A percentile compares a stretch with the other conserved stretches of the same genome.
phyloP scores from a whole-genome alignment of 2,888 invertebrate genomes.

The Drosophila suboccidentalis region DNA sequence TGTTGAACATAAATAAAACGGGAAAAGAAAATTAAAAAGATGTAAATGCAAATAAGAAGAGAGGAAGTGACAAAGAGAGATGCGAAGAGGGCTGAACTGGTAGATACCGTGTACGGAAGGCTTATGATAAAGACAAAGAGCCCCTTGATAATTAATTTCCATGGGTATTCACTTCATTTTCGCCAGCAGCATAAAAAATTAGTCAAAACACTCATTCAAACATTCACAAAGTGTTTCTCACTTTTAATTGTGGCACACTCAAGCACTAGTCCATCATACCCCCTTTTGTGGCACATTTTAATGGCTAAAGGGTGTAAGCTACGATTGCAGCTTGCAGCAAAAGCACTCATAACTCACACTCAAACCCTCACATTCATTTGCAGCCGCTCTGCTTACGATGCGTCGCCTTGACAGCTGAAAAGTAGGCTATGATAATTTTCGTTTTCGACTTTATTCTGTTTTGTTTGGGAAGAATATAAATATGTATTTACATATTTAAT shows the following conservation, averaged over 20 bases:
- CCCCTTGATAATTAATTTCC: background rate
- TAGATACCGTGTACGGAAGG: background rate
- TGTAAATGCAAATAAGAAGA: background rate
- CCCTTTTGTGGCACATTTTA: background rate
- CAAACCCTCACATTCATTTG: slow-evolving; percentile 31
- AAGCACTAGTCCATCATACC: background rate
- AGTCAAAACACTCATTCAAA: background rate
- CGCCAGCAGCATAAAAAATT: background rate
- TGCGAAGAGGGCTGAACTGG: background rate
- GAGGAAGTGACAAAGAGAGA: background rate
- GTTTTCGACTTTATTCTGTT: slow-evolving; percentile 32
- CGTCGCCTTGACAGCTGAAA: slow-evolving; percentile 60
- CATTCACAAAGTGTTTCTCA: background rate
- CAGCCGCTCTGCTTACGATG: background rate
- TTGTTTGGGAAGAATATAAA: slow-evolving; percentile 28
- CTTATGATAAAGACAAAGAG: background rate
- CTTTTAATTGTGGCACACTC: background rate
- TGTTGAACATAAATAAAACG: slow-evolving; percentile 34
- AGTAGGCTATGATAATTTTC: slow-evolving; percentile 68
- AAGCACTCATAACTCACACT: slow-evolving; percentile 11
- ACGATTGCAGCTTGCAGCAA: slow-evolving; percentile 15
- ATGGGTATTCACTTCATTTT: background rate
- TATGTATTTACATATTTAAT: slow-evolving; percentile 32
- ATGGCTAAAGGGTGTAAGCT: background rate
- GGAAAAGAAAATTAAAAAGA: slow-evolving; percentile 21